Evolutionary conservation across 2,113 vertebrate species (phyloP).

Genomic region (Typhlomys cinereus): DNA sequence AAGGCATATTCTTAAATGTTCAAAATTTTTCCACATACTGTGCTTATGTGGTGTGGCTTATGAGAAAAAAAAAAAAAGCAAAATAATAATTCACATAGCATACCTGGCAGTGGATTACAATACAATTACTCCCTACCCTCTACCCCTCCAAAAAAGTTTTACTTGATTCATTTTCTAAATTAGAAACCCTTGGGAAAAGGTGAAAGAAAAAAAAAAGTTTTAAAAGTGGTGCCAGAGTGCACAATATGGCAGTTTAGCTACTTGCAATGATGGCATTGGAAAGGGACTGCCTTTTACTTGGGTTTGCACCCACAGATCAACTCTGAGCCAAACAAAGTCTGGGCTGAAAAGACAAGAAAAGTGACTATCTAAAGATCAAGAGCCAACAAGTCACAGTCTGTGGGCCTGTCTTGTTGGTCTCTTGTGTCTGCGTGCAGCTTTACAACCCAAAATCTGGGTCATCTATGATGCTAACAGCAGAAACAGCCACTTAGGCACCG

Average conservation of each 20-base stretch:
- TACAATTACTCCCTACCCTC: too few relatives aligned
- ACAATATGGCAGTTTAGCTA: neutral
- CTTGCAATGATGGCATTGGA: neutral
- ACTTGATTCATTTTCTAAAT: neutral
- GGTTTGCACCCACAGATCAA: neutral
- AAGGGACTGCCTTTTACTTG: neutral
- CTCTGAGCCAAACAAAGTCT: neutral
- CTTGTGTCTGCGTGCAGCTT: neutral
- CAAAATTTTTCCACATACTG: constrained; percentile 8
- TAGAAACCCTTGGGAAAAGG: neutral
- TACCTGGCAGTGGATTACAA: neutral
- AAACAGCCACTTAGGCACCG: neutral
- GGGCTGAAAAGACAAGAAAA: neutral
- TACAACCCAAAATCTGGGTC: neutral
- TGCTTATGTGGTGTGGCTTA: neutral
- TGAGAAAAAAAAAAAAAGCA: constrained; percentile 15
- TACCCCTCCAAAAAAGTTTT: neutral
- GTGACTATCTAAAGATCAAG: neutral
- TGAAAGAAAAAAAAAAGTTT: neutral
- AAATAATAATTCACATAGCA: neutral
- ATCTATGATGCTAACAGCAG: neutral
- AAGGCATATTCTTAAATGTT: neutral
- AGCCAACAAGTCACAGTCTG: neutral
- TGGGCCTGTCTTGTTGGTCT: neutral
- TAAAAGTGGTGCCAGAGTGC: neutral